These are phyloP conservation scores for Paracentrotus lividus DNA, from an alignment of 53 echinoderm and acorn worm species.

Conservation along the genomic window DNA sequence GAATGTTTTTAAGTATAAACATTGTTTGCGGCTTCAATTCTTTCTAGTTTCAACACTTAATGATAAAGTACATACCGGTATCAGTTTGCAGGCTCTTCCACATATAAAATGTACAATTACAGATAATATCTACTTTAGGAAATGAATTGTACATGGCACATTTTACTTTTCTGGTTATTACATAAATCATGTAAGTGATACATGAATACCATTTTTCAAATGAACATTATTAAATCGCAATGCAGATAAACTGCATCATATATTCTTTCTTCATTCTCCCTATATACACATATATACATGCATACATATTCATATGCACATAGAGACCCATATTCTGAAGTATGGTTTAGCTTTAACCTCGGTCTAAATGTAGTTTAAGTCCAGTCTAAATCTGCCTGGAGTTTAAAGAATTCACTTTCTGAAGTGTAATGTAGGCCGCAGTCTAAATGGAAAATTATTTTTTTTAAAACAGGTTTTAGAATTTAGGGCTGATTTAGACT, in stretches of 20 bases:
- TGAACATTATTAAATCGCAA: background rate
- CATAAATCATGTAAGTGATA: background rate
- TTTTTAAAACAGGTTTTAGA: too few species aligned
- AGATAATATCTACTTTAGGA: background rate
- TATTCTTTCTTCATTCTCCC: background rate
- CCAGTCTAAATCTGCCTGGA: too few species aligned
- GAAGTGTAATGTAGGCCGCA: too few species aligned
- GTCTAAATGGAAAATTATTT: too few species aligned
- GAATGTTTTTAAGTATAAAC: background rate
- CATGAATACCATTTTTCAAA: background rate
- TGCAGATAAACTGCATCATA: background rate
- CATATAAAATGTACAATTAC: too few species aligned
- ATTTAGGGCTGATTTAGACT: too few species aligned
- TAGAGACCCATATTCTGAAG: background rate
- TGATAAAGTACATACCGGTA: background rate
- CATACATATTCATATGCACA: background rate
- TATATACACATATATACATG: slow-evolving; percentile 8
- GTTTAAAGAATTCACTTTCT: too few species aligned
- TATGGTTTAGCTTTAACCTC: too few species aligned
- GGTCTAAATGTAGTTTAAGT: too few species aligned
- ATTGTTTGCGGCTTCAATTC: background rate
- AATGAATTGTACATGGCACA: background rate
- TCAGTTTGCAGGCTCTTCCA: too few species aligned
- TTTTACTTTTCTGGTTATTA: background rate
- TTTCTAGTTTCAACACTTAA: background rate